A percentile compares a stretch with the other conserved stretches of the same genome.
Evolutionary conservation across 2,797 vertebrate species (phyloP).

Genomic region (Parauchenoglanis ngamensis): DNA sequence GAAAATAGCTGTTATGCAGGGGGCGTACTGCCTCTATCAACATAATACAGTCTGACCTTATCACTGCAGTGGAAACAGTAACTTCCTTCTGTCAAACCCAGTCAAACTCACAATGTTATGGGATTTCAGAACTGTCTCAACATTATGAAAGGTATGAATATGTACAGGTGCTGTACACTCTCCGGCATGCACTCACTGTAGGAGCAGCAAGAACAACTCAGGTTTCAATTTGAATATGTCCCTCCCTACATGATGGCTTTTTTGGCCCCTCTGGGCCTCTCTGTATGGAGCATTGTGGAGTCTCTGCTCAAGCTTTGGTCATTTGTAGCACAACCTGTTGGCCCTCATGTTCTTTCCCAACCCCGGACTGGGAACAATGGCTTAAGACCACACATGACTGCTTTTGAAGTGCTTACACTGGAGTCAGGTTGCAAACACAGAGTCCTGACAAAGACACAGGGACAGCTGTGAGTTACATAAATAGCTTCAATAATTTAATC

Average conservation of each 20-base stretch:
- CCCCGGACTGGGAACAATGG: conserved; percentile 35
- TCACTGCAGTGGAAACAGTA: conserved; percentile 57
- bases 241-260: neutral
- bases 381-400: conserved; percentile 46
- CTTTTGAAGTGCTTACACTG: conserved; percentile 44
- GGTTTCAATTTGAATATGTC: neutral
- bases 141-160: neutral
- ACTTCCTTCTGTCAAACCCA: conserved; percentile 60
- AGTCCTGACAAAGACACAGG: conserved; percentile 52
- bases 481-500: conserved; percentile 68
- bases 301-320: conserved; percentile 25
- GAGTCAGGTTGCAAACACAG: conserved; percentile 55
- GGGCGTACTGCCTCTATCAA: conserved; percentile 32
- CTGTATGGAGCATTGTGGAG: neutral
- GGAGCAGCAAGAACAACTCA: neutral
- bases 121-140: neutral
- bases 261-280: conserved; percentile 7
- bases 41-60: neutral
- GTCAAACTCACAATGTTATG: conserved; percentile 29
- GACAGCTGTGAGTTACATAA: conserved; percentile 62
- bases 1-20: conserved; percentile 16
- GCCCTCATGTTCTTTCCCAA: conserved; percentile 17
- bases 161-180: conserved; percentile 11
- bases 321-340: conserved; percentile 31
- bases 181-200: conserved; percentile 3